These are phyloP conservation scores for Epizoanthus fatuus DNA, from an alignment of 92 coral and sea anemone genomes.

Conservation along the genomic window DNA sequence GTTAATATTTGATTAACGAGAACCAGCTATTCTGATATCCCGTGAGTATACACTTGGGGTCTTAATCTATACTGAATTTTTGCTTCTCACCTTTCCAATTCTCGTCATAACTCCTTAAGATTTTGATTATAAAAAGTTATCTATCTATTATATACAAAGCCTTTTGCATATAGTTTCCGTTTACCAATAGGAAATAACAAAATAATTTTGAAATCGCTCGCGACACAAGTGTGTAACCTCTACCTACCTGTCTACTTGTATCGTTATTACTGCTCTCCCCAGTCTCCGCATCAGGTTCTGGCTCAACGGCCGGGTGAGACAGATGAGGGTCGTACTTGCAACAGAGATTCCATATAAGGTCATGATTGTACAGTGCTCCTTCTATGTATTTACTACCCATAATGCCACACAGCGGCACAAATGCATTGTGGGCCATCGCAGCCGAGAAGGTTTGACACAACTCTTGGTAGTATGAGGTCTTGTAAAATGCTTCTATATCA, in stretches of 20 bases:
- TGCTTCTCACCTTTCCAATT: too few species aligned
- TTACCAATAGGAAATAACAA: too few species aligned
- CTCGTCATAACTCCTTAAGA: too few species aligned
- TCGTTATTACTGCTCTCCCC: neutral
- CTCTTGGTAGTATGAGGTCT: conserved; percentile 81
- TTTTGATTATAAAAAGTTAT: too few species aligned
- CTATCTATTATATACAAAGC: too few species aligned
- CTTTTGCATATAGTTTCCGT: too few species aligned
- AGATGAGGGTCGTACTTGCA: conserved; percentile 85
- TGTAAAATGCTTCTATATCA: conserved; percentile 68
- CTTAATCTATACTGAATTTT: too few species aligned
- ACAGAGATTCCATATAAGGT: conserved; percentile 97
- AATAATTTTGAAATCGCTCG: neutral
- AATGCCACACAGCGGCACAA: conserved; percentile 87
- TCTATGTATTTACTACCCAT: conserved; percentile 98
- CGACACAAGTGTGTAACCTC: neutral
- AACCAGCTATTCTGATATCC: too few species aligned
- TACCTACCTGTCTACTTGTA: conserved; percentile 3
- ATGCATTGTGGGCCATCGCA: conserved; percentile 95
- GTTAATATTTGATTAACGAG: too few species aligned
- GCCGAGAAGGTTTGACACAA: conserved; percentile 92
- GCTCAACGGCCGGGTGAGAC: conserved; percentile 39
- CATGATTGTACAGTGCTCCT: conserved; percentile 83
- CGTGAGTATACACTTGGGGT: too few species aligned
- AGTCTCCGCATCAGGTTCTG: conserved; percentile 8